Evolutionary conservation across 92 coral and sea anemone genomes (phyloP).

Genomic region (Metridium senile): DNA sequence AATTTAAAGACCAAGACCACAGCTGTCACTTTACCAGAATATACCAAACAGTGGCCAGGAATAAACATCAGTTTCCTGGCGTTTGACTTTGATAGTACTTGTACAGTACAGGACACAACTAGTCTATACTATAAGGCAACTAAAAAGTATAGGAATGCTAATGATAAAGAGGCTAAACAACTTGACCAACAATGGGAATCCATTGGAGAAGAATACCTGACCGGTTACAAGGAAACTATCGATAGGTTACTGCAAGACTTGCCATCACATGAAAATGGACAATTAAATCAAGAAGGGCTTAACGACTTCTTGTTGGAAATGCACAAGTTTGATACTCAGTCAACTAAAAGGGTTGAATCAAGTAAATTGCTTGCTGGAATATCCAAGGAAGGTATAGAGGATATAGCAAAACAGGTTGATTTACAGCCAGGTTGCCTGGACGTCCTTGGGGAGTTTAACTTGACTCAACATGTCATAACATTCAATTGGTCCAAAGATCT

Average conservation of each 20-base stretch:
- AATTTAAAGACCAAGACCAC: conserved; percentile 18
- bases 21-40: conserved; percentile 12
- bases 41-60: conserved; percentile 66
- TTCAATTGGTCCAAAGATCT: conserved; percentile 91
- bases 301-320: conserved; percentile 66
- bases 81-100: conserved; percentile 95
- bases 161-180: conserved; percentile 39
- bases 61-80: conserved; percentile 70
- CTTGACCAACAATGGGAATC: conserved; percentile 78
- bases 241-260: conserved; percentile 31
- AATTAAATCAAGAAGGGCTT: conserved; percentile 61
- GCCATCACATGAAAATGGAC: conserved; percentile 28
- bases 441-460: conserved; percentile 68
- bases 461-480: conserved; percentile 80
- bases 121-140: conserved; percentile 84
- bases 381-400: conserved; percentile 55
- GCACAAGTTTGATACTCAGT: conserved; percentile 47
- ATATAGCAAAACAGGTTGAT: conserved; percentile 66
- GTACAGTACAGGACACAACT: conserved; percentile 80
- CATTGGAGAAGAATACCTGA: conserved; percentile 54
- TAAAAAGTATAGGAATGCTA: conserved; percentile 63
- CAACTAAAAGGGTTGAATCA: conserved; percentile 67
- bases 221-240: conserved; percentile 58
- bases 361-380: conserved; percentile 85
- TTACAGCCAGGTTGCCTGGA: conserved; percentile 73